A percentile compares a stretch with the other conserved stretches of the same genome.
Conservation (phyloP, 2,888 invertebrate species). For the Bibio marci region DNA sequence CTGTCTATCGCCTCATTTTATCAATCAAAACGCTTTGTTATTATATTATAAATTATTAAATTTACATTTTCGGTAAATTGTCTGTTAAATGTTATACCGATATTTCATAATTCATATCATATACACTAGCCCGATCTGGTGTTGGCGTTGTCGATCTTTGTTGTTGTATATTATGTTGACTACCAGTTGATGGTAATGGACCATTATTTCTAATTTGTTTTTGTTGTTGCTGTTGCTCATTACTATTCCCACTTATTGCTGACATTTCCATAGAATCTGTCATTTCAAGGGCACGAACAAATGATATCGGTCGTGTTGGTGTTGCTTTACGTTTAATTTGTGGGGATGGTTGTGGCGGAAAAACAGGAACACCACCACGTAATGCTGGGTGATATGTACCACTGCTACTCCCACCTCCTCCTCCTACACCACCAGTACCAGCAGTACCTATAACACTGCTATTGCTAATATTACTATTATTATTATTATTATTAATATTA, state of each 20-base stretch:
- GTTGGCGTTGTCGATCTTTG: slow-evolving; percentile 38
- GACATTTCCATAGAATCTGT: slow-evolving; percentile 75
- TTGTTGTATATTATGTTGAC: slow-evolving; percentile 22
- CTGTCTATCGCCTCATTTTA: no score
- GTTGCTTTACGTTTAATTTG: slow-evolving; percentile 40
- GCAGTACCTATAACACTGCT: not conserved
- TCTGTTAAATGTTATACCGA: slow-evolving; percentile 51
- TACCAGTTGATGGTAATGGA: slow-evolving; percentile 14
- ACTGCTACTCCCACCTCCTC: slow-evolving; percentile 8
- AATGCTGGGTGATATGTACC: slow-evolving; percentile 40
- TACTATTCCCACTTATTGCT: slow-evolving; percentile 23
- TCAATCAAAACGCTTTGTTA: no score
- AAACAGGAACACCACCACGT: slow-evolving; percentile 50
- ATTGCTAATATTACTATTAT: no score
- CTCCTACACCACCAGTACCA: slow-evolving; percentile 8
- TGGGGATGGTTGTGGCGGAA: slow-evolving; percentile 39
- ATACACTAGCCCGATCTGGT: slow-evolving; percentile 75
- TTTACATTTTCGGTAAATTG: no score
- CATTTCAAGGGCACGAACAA: slow-evolving; percentile 78
- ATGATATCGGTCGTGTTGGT: slow-evolving; percentile 59
- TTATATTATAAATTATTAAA: no score
- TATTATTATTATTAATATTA: slow-evolving; percentile 8
- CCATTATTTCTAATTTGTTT: slow-evolving; percentile 15
- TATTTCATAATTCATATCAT: slow-evolving; percentile 91
- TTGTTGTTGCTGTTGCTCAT: slow-evolving; percentile 14